A percentile compares a stretch with the other conserved stretches of the same genome.
phyloP scores from a whole-genome alignment of 2,113 vertebrate species.

The Bolborhynchus lineola region DNA sequence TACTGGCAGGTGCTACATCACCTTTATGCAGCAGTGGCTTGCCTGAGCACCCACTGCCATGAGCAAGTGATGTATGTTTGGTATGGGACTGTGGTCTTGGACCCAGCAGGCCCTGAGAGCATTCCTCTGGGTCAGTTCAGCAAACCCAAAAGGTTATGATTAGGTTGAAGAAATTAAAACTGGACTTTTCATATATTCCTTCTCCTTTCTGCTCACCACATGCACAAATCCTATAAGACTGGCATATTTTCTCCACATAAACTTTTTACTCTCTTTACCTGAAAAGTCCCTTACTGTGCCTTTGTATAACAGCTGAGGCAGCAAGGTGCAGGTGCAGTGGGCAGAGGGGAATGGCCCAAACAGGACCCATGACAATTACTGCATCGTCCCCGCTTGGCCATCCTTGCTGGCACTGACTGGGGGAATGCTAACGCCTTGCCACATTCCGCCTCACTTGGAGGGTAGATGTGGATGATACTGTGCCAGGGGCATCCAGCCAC shows the following conservation, averaged over 20 bases:
- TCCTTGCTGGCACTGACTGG: not conserved
- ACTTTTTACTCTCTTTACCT: not conserved
- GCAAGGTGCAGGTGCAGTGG: accelerated
- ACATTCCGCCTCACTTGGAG: not conserved
- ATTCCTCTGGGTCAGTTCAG: not conserved
- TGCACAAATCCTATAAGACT: not conserved
- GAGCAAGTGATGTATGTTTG: not conserved
- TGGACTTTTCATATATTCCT: not conserved
- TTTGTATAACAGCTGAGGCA: not conserved
- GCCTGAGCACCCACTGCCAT: not conserved
- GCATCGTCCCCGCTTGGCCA: too few species aligned
- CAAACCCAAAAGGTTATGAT: not conserved
- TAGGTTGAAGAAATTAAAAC: not conserved
- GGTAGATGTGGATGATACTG: not conserved
- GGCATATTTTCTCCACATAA: not conserved
- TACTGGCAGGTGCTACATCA: not conserved
- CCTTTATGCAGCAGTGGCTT: not conserved
- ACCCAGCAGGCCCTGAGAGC: not conserved
- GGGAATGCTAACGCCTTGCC: not conserved
- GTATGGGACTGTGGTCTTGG: accelerated
- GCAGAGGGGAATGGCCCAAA: not conserved
- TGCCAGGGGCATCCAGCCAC: not conserved
- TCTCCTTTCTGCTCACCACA: not conserved
- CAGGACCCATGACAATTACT: not conserved
- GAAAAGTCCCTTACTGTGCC: not conserved